Base-by-base conservation (phyloP, 1,140 invertebrate species). In the Sitobion miscanthi region DNA sequence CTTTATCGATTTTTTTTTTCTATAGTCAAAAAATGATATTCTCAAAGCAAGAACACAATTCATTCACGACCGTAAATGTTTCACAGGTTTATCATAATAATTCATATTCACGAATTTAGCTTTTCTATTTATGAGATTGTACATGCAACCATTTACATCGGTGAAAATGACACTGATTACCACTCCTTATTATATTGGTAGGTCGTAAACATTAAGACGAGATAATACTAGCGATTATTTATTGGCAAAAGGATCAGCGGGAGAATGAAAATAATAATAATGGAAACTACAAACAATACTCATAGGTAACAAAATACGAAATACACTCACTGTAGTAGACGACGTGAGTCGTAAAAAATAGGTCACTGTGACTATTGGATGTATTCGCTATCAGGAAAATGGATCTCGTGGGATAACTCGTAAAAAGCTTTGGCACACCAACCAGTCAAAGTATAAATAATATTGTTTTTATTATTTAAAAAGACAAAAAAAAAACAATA, bases 391-490 rank as follows among this genome's bases (percentile, higher is more conserved):
- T 52, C 47, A 89, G 47, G 21, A 38, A 89, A 54, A 54, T 89
- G 49, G 49, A 54, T 88, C 47, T 88, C n/a, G 7, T 88, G 47
- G 87, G 87, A 89, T 54, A 87, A 87, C 45, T 87, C 49, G 7
- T 89, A 89, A 89, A 89, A 89, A 89, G n/a, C 47, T 45, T 86
- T 42, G 20, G 35, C 38, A 85, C 42, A 85, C 11, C 42, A 87
- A 87, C 45, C 45, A 87, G 85, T 87, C 85, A 49, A 87, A 47
- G 45, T 90, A 90, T 90, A 90, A 90, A 90, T 90, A 90, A 90
- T 90, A 92, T 92, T 49, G 77, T 77, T 92, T 82, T 77, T 92
- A 83, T 83, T 92, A 38, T 77, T 92, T 82, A 92, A 77, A 92
- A 92, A 92, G 90, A 83, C 69, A 91, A 42, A 82, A 91, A 82